Evolutionary conservation across 2,888 invertebrate species (phyloP).

Genomic region (Tenthredo mesomela): DNA sequence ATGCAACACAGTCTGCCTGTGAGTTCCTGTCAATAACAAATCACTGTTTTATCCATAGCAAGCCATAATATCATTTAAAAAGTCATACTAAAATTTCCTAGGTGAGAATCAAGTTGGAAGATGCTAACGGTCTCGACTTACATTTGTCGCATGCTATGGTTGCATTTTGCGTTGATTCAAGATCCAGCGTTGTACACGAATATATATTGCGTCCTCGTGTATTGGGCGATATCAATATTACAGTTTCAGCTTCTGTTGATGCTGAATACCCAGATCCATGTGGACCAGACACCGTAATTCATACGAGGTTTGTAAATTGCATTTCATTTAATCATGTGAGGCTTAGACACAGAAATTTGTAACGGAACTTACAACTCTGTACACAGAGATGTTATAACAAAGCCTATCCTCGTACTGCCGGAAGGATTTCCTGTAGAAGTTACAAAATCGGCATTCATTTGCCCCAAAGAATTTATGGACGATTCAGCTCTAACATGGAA

Average conservation of each 20-base stretch:
- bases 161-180: slow-evolving; percentile 69
- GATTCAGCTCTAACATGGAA: slow-evolving; percentile 76
- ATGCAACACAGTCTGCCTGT: slow-evolving; percentile 85
- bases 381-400: slow-evolving; percentile 82
- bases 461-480: slow-evolving; percentile 80
- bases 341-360: neutral
- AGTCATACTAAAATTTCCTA: slow-evolving; percentile 42
- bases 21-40: slow-evolving; percentile 65
- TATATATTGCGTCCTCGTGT: slow-evolving; percentile 68
- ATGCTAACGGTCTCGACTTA: slow-evolving; percentile 68
- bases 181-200: slow-evolving; percentile 71
- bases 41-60: neutral
- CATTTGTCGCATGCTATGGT: slow-evolving; percentile 61
- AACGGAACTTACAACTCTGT: slow-evolving; percentile 19
- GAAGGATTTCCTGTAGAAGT: slow-evolving; percentile 86
- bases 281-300: slow-evolving; percentile 78
- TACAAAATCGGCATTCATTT: slow-evolving; percentile 84
- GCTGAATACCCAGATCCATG: slow-evolving; percentile 76
- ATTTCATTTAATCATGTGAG: neutral
- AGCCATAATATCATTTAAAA: neutral
- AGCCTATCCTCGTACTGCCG: slow-evolving; percentile 83
- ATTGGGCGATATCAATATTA: slow-evolving; percentile 80
- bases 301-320: slow-evolving; percentile 73
- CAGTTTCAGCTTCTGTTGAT: slow-evolving; percentile 79
- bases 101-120: slow-evolving; percentile 70